A percentile compares a stretch with the other conserved stretches of the same genome.
Conservation (phyloP, 2,113 vertebrate genomes). For the Gymnobelideus leadbeateri region DNA sequence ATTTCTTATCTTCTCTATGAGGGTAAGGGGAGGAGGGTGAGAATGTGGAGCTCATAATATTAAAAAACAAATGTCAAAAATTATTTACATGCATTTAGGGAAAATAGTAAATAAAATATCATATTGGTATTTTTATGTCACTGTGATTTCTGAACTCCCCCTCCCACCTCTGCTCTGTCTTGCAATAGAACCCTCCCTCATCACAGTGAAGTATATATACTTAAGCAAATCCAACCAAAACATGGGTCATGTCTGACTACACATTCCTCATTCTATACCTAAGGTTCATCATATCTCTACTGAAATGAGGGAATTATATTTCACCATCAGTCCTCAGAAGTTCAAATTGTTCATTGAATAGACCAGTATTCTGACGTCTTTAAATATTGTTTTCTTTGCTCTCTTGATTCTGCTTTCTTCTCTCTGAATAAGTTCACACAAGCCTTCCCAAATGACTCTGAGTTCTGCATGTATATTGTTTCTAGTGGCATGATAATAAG, state of each 20-base stretch:
- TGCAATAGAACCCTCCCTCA: neutral
- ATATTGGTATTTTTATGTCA: neutral
- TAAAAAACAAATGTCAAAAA: neutral
- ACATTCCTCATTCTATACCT: neutral
- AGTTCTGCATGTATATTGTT: neutral
- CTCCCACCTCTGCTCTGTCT: neutral
- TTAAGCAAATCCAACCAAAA: neutral
- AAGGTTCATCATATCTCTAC: neutral
- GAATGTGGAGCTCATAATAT: too few species aligned
- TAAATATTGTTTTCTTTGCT: neutral
- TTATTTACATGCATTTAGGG: neutral
- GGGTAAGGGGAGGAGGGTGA: neutral
- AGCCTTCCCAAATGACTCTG: neutral
- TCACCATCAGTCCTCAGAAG: neutral
- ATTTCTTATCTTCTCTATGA: neutral
- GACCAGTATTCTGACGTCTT: neutral
- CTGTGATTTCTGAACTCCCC: neutral
- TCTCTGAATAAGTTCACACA: neutral
- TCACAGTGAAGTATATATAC: neutral
- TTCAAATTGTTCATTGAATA: neutral
- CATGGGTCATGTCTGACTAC: neutral
- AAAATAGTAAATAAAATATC: neutral
- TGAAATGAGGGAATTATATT: neutral
- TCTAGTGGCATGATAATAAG: neutral
- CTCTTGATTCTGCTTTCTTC: neutral